Base-by-base conservation (phyloP, 92 coral and sea anemone genomes). In the Palythoa heliodiscus region DNA sequence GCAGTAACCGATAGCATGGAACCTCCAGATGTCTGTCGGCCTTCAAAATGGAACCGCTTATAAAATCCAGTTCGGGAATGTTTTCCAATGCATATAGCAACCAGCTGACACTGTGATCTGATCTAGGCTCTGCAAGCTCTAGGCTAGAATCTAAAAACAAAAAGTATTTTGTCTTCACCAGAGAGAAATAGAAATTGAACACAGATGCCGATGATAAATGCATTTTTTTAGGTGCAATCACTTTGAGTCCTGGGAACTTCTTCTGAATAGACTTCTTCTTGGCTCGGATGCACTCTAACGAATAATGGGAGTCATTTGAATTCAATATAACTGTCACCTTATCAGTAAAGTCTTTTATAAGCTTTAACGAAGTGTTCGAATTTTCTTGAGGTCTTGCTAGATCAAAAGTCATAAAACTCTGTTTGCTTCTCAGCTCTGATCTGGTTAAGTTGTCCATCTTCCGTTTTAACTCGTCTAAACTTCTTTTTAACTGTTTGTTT, bases 31-130 rank as follows among this genome's bases (percentile, higher is more conserved):
- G 74, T 16, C 71, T 85, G 3, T 16, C 48, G 2, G 71, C 20
- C 55, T 77, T 43, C 61, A 92, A 79, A 24, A 89, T 78, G 9
- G 95, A 92, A 43, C 95, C 95, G 60, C 95, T 90, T 63, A 92
- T 86, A 54, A 92, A 86, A 72, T 89, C 95, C 12, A 92, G 47
- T n/a, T 90, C 92, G 0, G 95, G 95, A 6, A 86, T 55, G 22
- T 53, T 70, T 55, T 72, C 86, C 61, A 92, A 67, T 23, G 92
- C 91, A 61, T 92, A 76, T 66, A 90, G 64, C 57, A 92, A 83
- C 86, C 82, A 87, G 2, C 75, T 75, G 0, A 76, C 48, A 64
- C 90, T 83, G 77, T 84, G 86, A 74, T 91, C 94, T 15, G 89
- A 68, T 0, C 63, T 24, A 35, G 83, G 80, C 17, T 77, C 87